Percentiles rank a stretch among this genome's conserved stretches.
Evolutionary conservation across 30 jellyfish, hydroid and myxozoan genomes (phyloP).

Genomic region (Cassiopea xamachana): DNA sequence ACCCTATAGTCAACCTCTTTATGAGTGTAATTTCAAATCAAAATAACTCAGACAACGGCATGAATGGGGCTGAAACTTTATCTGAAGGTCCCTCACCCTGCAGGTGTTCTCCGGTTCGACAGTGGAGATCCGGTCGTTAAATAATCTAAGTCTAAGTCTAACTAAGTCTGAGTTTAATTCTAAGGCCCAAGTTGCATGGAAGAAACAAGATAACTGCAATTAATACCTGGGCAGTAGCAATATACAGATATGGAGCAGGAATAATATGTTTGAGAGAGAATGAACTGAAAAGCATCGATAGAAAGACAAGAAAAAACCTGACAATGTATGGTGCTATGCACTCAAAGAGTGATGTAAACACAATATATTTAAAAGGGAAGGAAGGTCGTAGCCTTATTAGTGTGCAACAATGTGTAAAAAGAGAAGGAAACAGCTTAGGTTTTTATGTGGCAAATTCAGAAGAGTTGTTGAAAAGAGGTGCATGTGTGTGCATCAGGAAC

Average conservation of each 20-base stretch:
- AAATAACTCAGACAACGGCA: too few relatives aligned
- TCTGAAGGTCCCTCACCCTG: too few relatives aligned
- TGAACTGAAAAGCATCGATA: background rate
- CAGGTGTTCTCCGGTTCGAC: too few relatives aligned
- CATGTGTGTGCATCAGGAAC: conserved; percentile 5
- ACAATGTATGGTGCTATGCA: conserved; percentile 29
- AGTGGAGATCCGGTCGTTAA: too few relatives aligned
- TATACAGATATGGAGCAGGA: background rate
- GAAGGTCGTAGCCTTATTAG: background rate
- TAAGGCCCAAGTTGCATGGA: background rate
- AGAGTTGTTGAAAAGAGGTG: background rate
- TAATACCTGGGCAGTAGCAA: background rate
- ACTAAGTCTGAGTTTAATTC: background rate
- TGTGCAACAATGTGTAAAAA: background rate
- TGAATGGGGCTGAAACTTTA: too few relatives aligned
- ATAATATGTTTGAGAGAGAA: background rate
- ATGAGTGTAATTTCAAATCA: too few relatives aligned
- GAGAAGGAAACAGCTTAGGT: conserved; percentile 16
- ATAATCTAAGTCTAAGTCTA: too few relatives aligned
- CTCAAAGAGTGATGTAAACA: conserved; percentile 12
- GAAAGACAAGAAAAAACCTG: conserved; percentile 24
- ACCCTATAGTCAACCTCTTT: too few relatives aligned
- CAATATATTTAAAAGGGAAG: background rate
- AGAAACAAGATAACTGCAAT: background rate
- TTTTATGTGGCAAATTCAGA: conserved; percentile 7